Conservation (phyloP, 2,888 invertebrate species). For the Drosophila nr. medialis region DNA sequence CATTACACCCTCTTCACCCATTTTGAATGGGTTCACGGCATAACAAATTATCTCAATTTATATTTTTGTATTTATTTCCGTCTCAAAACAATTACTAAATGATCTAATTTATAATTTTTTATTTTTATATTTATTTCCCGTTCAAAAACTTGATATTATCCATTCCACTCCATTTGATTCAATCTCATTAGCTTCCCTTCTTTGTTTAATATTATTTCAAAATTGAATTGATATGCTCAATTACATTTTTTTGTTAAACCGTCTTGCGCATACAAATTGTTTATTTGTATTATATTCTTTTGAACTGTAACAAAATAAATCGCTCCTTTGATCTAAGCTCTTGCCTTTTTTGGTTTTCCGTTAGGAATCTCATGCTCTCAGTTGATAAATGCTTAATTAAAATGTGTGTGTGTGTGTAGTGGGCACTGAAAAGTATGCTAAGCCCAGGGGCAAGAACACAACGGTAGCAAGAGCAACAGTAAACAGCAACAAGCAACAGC, state of each 20-base stretch:
- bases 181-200: not conserved
- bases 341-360: slow-evolving; percentile 1
- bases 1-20: too few relatives aligned
- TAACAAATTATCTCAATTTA: not conserved
- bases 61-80: not conserved
- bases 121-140: not conserved
- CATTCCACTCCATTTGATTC: not conserved
- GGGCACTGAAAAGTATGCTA: slow-evolving; percentile 59
- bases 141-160: not conserved
- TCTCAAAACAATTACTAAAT: not conserved
- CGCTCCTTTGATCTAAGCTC: slow-evolving; percentile 25
- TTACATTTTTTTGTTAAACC: not conserved
- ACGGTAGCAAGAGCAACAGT: slow-evolving; percentile 7
- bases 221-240: not conserved
- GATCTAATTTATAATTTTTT: not conserved
- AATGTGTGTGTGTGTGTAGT: slow-evolving; percentile 11
- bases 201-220: not conserved
- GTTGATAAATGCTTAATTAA: slow-evolving; percentile 51
- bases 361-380: slow-evolving; percentile 1
- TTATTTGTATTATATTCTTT: not conserved
- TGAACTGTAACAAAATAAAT: slow-evolving; percentile 6
- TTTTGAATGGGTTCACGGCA: too few relatives aligned
- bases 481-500: not conserved
- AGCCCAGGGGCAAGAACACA: slow-evolving; percentile 27
- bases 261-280: not conserved